Evolutionary conservation across 2,888 invertebrate genomes (phyloP), one percentile per base, ranked within the genome.

Genomic region (Zaprionus obscuricornis): DNA sequence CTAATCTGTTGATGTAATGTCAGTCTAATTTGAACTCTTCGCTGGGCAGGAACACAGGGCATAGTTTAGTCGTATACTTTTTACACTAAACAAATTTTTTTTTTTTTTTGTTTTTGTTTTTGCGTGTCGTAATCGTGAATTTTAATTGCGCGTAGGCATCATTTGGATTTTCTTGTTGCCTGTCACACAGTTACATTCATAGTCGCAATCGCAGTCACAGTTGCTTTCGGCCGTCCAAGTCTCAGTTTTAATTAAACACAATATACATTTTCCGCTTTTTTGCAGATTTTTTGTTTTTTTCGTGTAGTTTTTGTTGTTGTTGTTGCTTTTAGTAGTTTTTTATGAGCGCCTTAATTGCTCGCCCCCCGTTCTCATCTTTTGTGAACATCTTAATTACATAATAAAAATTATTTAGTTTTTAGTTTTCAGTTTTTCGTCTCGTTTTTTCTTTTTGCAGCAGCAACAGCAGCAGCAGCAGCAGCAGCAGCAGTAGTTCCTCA

Each of bases 171-270:
- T 60, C 65, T 65, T 63, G 54, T 60, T 57, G 46, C 36, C 45
- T 18, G 27, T 33, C 66, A 50, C 24, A 22, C 46, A 43, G 57
- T 37, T 5, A 5, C 31, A 8, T 29, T 5, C 29, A 10, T 47
- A 14, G 27, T 14, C 37, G 8, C 14, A 14, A 54, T 55, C 59
- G 59, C 65, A 33, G 63, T 33, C n/a, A n/a, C n/a, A n/a, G n/a
- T n/a, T n/a, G n/a, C n/a, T n/a, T n/a, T n/a, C n/a, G n/a, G n/a
- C n/a, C n/a, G n/a, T n/a, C n/a, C n/a, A n/a, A n/a, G n/a, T n/a
- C n/a, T n/a, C n/a, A n/a, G n/a, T 68, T 72, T 82, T 86, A 86
- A 86, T 86, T 86, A 86, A 77, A 54, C 66, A 72, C 77, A 87
- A 87, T 87, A 78, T 56, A 68, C 62, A 87, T 84, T 87, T 87